Evolutionary conservation across 2,113 vertebrate species (phyloP).

Genomic region (Gasterosteus nipponicus): DNA sequence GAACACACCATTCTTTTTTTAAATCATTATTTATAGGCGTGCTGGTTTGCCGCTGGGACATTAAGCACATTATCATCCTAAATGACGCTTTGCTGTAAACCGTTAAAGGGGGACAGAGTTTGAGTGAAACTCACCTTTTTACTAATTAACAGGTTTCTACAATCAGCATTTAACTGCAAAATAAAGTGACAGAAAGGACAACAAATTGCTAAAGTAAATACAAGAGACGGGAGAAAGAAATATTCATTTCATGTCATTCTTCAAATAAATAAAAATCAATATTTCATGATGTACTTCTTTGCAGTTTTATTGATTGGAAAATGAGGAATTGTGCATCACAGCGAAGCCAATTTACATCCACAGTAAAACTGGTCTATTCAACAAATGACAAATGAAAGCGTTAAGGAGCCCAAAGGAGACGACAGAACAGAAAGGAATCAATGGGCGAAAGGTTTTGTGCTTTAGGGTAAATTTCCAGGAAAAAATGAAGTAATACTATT

Average conservation of each 20-base stretch:
- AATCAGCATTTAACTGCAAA: neutral
- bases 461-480: neutral
- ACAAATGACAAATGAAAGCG: neutral
- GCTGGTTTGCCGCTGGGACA: neutral
- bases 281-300: neutral
- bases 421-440: too few species aligned
- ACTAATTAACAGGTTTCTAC: neutral
- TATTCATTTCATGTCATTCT: neutral
- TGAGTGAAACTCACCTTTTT: neutral
- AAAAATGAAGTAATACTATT: neutral
- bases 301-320: neutral
- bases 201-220: neutral
- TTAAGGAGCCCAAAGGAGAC: neutral
- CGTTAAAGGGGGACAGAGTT: too few species aligned
- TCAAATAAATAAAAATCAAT: conserved; percentile 3
- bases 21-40: conserved; percentile 31
- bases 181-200: neutral
- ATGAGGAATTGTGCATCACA: neutral
- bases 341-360: neutral
- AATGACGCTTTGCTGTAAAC: neutral
- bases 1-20: neutral
- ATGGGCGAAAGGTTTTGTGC: neutral
- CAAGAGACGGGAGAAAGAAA: neutral
- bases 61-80: neutral
- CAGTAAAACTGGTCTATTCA: neutral